Evolutionary conservation across 2,113 vertebrate genomes (phyloP), one percentile per base, ranked within the genome.

Genomic region (Pleuronectes platessa): DNA sequence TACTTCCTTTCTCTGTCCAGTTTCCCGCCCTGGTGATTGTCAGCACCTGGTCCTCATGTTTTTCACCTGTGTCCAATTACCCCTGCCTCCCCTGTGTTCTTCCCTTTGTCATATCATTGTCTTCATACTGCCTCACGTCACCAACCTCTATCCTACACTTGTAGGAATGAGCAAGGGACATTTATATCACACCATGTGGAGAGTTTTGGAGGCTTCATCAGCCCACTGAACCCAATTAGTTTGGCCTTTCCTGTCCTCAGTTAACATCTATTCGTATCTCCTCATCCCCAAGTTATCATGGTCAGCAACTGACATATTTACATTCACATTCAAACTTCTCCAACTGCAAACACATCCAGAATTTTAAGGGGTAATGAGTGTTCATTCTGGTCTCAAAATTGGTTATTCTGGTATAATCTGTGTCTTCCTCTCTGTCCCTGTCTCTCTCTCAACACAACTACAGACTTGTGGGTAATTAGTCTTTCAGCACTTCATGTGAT

Each of bases 181-280:
- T 72, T 24, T 45, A 76, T 76, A 76, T 42, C 1, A 35, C 24
- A 68, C n/a, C 61, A 58, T 68, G 77, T 54, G 60, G 67, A 61
- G 40, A 58, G 54, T 72, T 47, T n/a, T 55, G 56, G 59, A 77
- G 61, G 60, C 63, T 68, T 75, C 66, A 20, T 68, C 53, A 26
- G 26, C 3, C 26, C 26, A 42, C 51, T 55, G 37, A 55, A 24
- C 11, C 70, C 67, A 75, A 72, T 81, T 75, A 78, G 51, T 68
- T 68, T 58, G 77, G 64, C 74, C 77, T 81, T 65, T 59, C n/a
- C 62, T 63, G 47, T 58, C n/a, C 55, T 55, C 59, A 20, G 68
- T 74, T 62, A 51, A 27, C 51, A 20, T 76, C 56, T 35, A 26
- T 15, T 63, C 68, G 53, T 51, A 56, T 63, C 1, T 2, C 47